Evolutionary conservation across 2,113 vertebrate species (phyloP).

Genomic region (Protobothrops flavoviridis): DNA sequence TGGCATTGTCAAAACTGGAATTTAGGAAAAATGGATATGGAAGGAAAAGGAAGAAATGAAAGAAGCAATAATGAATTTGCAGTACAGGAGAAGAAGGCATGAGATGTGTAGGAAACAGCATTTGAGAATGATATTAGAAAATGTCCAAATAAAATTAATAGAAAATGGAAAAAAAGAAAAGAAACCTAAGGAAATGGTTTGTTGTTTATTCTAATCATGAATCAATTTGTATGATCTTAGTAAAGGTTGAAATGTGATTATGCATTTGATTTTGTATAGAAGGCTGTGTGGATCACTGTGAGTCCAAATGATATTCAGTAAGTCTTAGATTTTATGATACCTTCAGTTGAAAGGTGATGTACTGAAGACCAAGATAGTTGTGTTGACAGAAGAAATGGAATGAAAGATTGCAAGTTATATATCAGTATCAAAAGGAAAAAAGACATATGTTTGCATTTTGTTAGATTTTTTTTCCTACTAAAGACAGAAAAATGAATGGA

Average conservation of each 20-base stretch:
- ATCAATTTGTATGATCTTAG: background rate
- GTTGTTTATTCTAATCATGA: background rate
- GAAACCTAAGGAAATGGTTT: background rate
- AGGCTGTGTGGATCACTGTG: background rate
- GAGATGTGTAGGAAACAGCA: background rate
- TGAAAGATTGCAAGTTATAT: background rate
- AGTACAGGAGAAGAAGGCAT: background rate
- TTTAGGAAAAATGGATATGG: background rate
- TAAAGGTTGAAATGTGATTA: background rate
- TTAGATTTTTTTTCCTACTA: background rate
- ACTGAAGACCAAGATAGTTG: background rate
- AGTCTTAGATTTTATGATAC: background rate
- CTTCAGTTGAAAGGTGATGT: background rate
- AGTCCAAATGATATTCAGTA: background rate
- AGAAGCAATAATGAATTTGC: background rate
- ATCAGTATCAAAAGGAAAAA: background rate
- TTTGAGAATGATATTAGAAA: background rate
- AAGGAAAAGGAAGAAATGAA: background rate
- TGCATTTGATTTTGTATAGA: background rate
- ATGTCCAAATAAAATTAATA: background rate
- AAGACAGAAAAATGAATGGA: background rate
- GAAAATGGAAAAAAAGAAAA: background rate
- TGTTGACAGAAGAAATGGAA: background rate
- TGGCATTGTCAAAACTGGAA: background rate
- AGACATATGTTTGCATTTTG: background rate